Evolutionary conservation across 2,888 invertebrate genomes (phyloP).

Genomic region (Acrobasis repandana): DNA sequence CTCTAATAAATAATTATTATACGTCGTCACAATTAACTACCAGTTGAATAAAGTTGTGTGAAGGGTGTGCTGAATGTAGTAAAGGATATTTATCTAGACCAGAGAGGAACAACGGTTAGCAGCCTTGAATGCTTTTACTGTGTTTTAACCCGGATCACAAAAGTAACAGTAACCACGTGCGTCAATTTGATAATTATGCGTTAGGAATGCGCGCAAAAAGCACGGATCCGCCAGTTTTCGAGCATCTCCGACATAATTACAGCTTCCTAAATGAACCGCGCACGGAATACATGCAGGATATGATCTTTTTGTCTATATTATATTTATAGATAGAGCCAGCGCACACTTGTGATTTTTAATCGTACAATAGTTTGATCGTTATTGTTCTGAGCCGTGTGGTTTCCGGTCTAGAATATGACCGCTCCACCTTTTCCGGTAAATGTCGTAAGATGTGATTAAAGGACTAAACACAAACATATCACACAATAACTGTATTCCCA

Average conservation of each 20-base stretch:
- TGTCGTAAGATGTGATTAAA: too few species aligned
- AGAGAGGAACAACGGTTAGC: background rate
- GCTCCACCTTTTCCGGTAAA: too few species aligned
- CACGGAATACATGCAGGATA: slow-evolving; percentile 20
- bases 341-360: too few species aligned
- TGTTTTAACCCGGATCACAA: slow-evolving; percentile 27
- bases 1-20: too few species aligned
- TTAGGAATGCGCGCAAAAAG: slow-evolving; percentile 65
- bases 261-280: slow-evolving; percentile 26
- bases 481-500: too few species aligned
- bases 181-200: slow-evolving; percentile 51
- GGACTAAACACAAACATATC: too few species aligned
- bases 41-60: background rate
- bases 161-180: slow-evolving; percentile 36
- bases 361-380: too few species aligned
- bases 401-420: too few species aligned
- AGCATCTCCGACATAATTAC: slow-evolving; percentile 35
- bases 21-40: too few species aligned
- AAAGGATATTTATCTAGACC: background rate
- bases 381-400: too few species aligned
- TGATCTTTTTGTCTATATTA: slow-evolving; percentile 21
- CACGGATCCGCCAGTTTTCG: slow-evolving; percentile 57
- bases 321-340: too few species aligned
- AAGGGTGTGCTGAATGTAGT: background rate
- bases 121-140: slow-evolving; percentile 27